Conservation (phyloP, 2,797 vertebrate species). For the Enteromius viviparus region DNA sequence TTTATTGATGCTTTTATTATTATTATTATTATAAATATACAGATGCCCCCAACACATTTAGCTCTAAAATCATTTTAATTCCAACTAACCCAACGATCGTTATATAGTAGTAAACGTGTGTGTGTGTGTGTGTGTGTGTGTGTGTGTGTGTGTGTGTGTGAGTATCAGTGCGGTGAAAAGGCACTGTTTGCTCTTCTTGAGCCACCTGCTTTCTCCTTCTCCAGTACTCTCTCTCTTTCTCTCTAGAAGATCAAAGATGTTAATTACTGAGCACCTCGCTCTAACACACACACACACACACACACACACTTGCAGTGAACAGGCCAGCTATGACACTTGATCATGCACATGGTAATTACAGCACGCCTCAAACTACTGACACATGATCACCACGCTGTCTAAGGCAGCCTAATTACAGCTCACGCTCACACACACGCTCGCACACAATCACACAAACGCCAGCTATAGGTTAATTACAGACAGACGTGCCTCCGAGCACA, state of each 20-base stretch:
- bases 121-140: no score
- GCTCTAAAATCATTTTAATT: neutral
- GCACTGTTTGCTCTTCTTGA: constrained; percentile 1
- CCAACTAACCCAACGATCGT: neutral
- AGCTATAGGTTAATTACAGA: constrained; percentile 60
- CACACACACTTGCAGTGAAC: constrained; percentile 41
- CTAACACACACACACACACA: constrained; percentile 36
- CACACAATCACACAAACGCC: constrained; percentile 42
- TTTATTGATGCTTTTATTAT: neutral
- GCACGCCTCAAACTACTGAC: constrained; percentile 58
- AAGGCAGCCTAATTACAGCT: constrained; percentile 61
- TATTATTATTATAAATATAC: neutral
- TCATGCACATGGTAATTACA: constrained; percentile 62
- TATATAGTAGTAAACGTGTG: neutral
- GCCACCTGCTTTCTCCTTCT: constrained; percentile 26
- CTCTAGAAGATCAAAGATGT: constrained; percentile 45
- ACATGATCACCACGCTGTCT: constrained; percentile 62
- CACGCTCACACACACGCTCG: constrained; percentile 47
- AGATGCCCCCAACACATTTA: neutral
- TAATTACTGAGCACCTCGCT: constrained; percentile 55
- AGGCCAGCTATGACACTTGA: constrained; percentile 50
- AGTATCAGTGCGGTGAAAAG: neutral
- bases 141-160: neutral
- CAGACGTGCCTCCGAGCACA: constrained; percentile 50
- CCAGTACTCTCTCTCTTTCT: constrained; percentile 10